Conservation (phyloP, 2,888 invertebrate genomes). For the Matsumyia berberina region DNA sequence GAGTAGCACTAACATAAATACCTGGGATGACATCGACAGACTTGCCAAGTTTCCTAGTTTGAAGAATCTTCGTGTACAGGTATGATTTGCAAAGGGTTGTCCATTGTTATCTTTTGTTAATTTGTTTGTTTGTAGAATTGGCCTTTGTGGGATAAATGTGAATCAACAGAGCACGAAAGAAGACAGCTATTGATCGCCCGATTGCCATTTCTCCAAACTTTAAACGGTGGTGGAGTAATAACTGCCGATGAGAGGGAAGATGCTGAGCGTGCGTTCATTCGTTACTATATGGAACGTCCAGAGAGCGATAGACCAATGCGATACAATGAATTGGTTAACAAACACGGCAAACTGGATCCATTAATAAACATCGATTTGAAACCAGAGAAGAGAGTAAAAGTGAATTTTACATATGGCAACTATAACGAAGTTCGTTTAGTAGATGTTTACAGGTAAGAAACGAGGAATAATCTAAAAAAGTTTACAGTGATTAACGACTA, state of each 20-base stretch:
- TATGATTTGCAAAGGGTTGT: slow-evolving; percentile 79
- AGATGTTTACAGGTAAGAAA: slow-evolving; percentile 88
- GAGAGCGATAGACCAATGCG: slow-evolving; percentile 92
- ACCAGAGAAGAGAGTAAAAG: slow-evolving; percentile 94
- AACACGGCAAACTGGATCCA: slow-evolving; percentile 95
- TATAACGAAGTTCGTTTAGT: slow-evolving; percentile 90
- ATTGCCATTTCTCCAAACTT: slow-evolving; percentile 92
- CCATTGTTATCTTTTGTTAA: background rate
- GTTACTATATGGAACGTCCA: slow-evolving; percentile 95
- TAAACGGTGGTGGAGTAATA: slow-evolving; percentile 95
- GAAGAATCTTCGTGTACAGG: slow-evolving; percentile 93
- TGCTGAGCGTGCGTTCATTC: slow-evolving; percentile 96
- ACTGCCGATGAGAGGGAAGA: slow-evolving; percentile 94
- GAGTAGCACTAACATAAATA: slow-evolving; percentile 92
- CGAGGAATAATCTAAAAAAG: no score
- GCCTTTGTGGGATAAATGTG: slow-evolving; percentile 90
- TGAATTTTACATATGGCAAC: slow-evolving; percentile 92
- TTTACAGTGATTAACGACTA: background rate
- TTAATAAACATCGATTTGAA: slow-evolving; percentile 94
- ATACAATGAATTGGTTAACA: slow-evolving; percentile 90
- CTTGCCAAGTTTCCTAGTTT: slow-evolving; percentile 93
- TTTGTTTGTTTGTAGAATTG: slow-evolving; percentile 84
- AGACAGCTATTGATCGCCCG: slow-evolving; percentile 94
- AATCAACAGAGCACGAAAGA: slow-evolving; percentile 95
- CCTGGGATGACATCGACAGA: slow-evolving; percentile 96